phyloP scores from a whole-genome alignment of 2,113 vertebrate genomes.

The Aplodontia rufa region DNA sequence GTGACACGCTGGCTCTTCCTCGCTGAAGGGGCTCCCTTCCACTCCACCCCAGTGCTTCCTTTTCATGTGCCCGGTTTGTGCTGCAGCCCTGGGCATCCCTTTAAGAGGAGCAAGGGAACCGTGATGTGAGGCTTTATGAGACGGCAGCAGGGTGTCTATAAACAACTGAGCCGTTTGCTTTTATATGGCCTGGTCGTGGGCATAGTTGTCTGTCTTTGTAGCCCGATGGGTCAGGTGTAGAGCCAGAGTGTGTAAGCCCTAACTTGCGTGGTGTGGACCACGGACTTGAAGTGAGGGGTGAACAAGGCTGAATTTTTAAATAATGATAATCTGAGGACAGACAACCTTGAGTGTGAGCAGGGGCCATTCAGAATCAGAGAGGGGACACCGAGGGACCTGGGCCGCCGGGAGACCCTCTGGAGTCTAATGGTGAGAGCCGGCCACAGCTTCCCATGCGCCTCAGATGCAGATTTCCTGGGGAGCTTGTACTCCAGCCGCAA shows the following conservation, averaged over 20 bases:
- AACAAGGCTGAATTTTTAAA: not conserved
- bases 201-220: not conserved
- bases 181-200: rapidly evolving
- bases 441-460: rapidly evolving
- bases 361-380: rapidly evolving
- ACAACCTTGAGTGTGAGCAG: not conserved
- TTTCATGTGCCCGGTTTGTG: not conserved
- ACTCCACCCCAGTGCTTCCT: rapidly evolving
- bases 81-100: not conserved
- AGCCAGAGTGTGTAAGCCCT: not conserved
- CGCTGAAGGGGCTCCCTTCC: not conserved
- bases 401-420: not conserved
- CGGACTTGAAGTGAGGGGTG: not conserved
- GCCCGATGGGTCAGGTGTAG: not conserved
- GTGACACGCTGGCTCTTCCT: rapidly evolving
- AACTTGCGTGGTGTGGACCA: not conserved
- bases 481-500: not conserved
- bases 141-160: rapidly evolving
- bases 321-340: not conserved
- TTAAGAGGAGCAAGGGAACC: not conserved
- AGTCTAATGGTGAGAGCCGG: not conserved
- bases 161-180: not conserved
- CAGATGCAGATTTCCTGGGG: not conserved
- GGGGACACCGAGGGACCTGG: not conserved
- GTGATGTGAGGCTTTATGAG: not conserved